Evolutionary conservation across 2,888 invertebrate species (phyloP).

Genomic region (Mythimna loreyi): DNA sequence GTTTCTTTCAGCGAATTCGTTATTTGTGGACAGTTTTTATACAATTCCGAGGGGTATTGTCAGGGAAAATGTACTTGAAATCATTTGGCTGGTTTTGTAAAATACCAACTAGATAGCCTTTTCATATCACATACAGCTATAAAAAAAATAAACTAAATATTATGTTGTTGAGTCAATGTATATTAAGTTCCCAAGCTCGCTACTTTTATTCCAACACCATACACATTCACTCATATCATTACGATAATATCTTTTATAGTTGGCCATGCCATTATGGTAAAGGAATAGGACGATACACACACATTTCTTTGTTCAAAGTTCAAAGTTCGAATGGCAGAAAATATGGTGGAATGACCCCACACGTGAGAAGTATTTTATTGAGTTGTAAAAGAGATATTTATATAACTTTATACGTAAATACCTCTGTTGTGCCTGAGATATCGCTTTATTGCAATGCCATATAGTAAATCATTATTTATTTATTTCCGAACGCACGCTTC

Average conservation of each 20-base stretch:
- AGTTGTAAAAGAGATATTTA: constrained; percentile 47
- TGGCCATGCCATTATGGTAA: constrained; percentile 6
- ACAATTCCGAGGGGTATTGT: constrained; percentile 7
- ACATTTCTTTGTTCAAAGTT: constrained; percentile 24
- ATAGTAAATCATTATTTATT: constrained; percentile 42
- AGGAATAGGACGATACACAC: neutral
- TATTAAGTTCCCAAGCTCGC: neutral
- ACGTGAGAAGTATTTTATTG: constrained; percentile 40
- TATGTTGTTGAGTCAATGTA: neutral
- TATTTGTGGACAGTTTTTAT: constrained; percentile 37
- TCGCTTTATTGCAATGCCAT: constrained; percentile 35
- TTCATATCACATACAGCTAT: no score
- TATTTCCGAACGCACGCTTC: constrained; percentile 23
- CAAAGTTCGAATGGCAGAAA: constrained; percentile 35
- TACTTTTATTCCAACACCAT: constrained; percentile 1
- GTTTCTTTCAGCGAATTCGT: constrained; percentile 41
- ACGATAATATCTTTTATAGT: constrained; percentile 17
- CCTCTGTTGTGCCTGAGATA: constrained; percentile 49
- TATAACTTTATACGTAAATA: constrained; percentile 54
- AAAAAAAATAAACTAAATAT: neutral
- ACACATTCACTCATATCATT: constrained; percentile 9
- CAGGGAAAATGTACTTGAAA: neutral
- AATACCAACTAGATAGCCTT: no score
- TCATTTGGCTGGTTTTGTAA: neutral
- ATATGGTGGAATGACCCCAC: constrained; percentile 45